These are phyloP conservation scores for Mythimna impura DNA, from an alignment of 2,888 invertebrate genomes.

Conservation along the genomic window DNA sequence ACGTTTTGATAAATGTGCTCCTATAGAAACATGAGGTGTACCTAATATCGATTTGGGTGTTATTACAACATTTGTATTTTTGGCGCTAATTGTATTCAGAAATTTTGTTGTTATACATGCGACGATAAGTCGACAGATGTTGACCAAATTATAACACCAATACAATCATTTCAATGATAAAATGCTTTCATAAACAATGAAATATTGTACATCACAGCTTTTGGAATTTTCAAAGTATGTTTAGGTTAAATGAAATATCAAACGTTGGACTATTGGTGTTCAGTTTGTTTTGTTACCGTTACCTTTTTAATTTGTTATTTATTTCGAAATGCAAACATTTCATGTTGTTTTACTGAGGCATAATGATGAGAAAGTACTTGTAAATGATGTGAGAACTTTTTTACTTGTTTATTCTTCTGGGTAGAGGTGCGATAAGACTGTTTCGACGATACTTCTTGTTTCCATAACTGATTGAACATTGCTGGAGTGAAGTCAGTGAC, in stretches of 20 bases:
- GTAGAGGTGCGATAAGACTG: constrained; percentile 55
- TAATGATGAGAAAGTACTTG: constrained; percentile 26
- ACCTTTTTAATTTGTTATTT: constrained; percentile 49
- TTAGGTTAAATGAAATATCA: constrained; percentile 16
- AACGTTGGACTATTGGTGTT: constrained; percentile 17
- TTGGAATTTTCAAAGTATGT: constrained; percentile 10
- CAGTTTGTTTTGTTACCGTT: constrained; percentile 46
- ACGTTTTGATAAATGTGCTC: constrained; percentile 6
- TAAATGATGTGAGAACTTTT: constrained; percentile 22
- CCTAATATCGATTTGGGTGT: background rate
- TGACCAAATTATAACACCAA: constrained; percentile 20
- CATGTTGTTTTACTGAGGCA: constrained; percentile 42
- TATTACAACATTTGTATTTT: constrained; percentile 2
- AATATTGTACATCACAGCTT: background rate
- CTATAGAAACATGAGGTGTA: background rate
- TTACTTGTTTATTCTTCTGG: constrained; percentile 34
- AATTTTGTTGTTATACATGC: constrained; percentile 33
- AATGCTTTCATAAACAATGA: constrained; percentile 9
- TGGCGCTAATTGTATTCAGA: constrained; percentile 49
- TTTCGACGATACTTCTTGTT: constrained; percentile 37
- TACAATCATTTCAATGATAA: constrained; percentile 13
- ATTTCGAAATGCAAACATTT: constrained; percentile 43
- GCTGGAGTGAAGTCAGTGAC: constrained; percentile 10
- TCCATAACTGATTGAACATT: constrained; percentile 26
- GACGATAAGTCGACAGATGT: constrained; percentile 10